phyloP scores from a whole-genome alignment of 2,888 invertebrate genomes.

The Embidobia sp. region DNA sequence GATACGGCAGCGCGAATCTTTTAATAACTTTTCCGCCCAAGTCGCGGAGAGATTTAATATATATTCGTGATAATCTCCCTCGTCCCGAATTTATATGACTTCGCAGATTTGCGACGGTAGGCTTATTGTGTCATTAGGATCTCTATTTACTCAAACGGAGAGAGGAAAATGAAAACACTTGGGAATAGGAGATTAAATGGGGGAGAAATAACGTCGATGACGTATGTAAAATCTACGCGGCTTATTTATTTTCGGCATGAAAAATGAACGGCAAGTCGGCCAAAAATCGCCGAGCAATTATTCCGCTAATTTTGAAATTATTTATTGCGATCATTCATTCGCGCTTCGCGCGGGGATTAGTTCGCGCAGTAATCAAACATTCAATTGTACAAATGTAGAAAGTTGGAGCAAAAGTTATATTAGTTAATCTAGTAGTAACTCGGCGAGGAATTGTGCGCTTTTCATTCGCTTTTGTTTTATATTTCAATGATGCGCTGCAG shows the following conservation, averaged over 20 bases:
- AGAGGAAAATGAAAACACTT: conserved; percentile 27
- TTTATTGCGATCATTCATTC: too few relatives aligned
- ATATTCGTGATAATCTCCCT: conserved; percentile 58
- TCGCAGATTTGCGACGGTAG: conserved; percentile 47
- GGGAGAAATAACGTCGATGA: neutral
- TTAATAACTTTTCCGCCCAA: conserved; percentile 69
- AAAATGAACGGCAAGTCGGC: too few relatives aligned
- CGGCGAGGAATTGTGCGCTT: neutral
- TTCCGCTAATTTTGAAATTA: too few relatives aligned
- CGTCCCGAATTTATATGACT: conserved; percentile 52
- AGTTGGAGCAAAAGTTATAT: conserved; percentile 48
- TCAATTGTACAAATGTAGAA: conserved; percentile 51
- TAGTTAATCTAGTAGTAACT: conserved; percentile 51
- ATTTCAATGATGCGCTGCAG: conserved; percentile 15
- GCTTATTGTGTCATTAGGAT: conserved; percentile 59
- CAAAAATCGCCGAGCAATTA: too few relatives aligned
- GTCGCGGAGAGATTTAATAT: conserved; percentile 41
- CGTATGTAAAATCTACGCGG: conserved; percentile 22
- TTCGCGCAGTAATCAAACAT: conserved; percentile 60
- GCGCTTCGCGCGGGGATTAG: conserved; percentile 25
- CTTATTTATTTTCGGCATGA: too few relatives aligned
- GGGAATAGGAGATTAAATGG: conserved; percentile 1
- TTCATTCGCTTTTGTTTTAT: conserved; percentile 25
- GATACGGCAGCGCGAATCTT: conserved; percentile 65
- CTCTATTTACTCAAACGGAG: conserved; percentile 38